Conservation (phyloP, 2,113 vertebrate species). For the Mixornis gularis region DNA sequence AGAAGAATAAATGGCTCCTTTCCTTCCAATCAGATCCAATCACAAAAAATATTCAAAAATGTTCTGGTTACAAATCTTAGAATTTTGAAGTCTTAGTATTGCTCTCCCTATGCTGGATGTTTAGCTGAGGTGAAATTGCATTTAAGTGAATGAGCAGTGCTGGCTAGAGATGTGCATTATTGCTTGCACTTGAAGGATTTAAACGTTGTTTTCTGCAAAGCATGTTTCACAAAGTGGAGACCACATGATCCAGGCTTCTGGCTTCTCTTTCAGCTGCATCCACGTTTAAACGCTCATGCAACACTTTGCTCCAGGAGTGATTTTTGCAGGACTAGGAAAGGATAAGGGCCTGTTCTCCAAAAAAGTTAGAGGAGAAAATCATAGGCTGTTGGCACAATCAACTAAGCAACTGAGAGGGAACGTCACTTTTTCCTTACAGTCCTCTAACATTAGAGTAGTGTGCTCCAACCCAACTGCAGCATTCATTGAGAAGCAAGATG, state of each 20-base stretch:
- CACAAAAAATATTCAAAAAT: neutral
- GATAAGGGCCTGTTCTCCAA: neutral
- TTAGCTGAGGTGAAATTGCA: neutral
- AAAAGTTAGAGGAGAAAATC: neutral
- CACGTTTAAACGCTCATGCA: accelerated
- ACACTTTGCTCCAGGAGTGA: accelerated
- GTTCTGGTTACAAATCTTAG: neutral
- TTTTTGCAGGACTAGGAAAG: neutral
- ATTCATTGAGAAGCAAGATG: neutral
- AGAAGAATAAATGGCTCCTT: neutral
- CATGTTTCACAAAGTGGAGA: neutral
- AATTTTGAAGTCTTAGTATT: neutral
- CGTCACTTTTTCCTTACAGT: neutral
- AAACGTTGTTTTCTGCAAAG: neutral
- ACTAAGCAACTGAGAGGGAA: neutral
- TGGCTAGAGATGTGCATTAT: neutral
- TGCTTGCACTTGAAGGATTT: neutral
- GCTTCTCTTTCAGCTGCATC: neutral
- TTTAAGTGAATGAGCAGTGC: neutral
- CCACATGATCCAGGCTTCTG: accelerated
- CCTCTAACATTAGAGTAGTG: neutral
- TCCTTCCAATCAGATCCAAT: neutral
- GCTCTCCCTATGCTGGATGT: neutral
- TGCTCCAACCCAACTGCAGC: neutral
- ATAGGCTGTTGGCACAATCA: neutral